Percentiles rank a stretch among this genome's conserved stretches.
These are phyloP conservation scores for Bucorvus abyssinicus DNA, from an alignment of 2,797 vertebrate genomes.

Conservation along the genomic window DNA sequence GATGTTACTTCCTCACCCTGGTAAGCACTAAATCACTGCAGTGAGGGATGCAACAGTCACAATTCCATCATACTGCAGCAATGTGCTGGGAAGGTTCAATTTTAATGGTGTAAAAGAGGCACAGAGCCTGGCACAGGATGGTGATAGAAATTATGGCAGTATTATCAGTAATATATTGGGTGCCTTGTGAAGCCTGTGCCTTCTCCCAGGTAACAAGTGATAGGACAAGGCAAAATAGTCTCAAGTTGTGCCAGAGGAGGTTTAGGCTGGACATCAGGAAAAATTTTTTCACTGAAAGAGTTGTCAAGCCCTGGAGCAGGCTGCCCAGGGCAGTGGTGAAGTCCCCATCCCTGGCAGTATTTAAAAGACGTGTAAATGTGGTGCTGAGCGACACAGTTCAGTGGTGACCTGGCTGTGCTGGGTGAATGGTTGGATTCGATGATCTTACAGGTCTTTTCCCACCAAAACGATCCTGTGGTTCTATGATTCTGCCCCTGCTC, in stretches of 20 bases:
- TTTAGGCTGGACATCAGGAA: background rate
- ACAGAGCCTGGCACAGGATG: rapidly evolving
- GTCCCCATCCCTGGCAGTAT: background rate
- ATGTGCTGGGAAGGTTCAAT: rapidly evolving
- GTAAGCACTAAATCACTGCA: background rate
- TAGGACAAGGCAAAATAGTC: background rate
- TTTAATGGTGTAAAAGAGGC: background rate
- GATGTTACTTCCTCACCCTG: rapidly evolving
- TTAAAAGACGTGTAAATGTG: background rate
- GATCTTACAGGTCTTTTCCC: background rate
- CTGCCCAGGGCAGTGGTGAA: background rate
- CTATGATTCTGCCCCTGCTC: background rate
- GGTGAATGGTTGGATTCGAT: too few relatives aligned
- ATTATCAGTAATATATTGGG: rapidly evolving
- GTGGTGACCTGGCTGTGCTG: too few relatives aligned
- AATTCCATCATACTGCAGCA: rapidly evolving
- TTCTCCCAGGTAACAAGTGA: background rate
- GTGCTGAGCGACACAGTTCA: background rate
- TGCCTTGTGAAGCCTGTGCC: too few relatives aligned
- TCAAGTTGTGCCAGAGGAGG: background rate
- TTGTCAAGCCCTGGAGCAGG: background rate
- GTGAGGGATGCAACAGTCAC: rapidly evolving
- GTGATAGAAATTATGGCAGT: too few relatives aligned
- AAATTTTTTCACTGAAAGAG: background rate
- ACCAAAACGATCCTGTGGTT: background rate